Evolutionary conservation across 1,140 invertebrate genomes (phyloP), one percentile per base, ranked within the genome.

Genomic region (Zaprionus tsacasi): DNA sequence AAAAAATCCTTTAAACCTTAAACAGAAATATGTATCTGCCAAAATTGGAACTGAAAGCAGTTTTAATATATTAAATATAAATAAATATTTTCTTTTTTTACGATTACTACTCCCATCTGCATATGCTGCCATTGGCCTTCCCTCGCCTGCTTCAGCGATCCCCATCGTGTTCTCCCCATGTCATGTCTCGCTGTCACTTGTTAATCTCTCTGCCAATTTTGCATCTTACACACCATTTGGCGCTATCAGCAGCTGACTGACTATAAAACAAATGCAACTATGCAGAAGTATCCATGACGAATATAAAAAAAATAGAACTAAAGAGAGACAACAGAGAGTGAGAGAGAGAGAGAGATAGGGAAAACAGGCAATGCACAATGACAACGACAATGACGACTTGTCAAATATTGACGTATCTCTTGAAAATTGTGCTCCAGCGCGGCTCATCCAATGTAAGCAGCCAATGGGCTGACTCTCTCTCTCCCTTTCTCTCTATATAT

Each of bases 321-420:
- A 17, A 36, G 33, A 64, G 38, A 30, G n/a, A n/a, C n/a, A 6
- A 30, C 3, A 6, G 27, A 30, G 27, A 68, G 43, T 2, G 27
- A 3, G 27, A 30, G 27, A 36, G 36, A 59, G 38, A 30, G 27
- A 30, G 3, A 61, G 70, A 55, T 56, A 72, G 72, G 55, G 77
- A 78, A 69, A 70, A 68, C 79, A 64, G 68, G 70, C 60, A 83
- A 78, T 81, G 69, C 72, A 73, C 52, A 82, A 77, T 74, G 73
- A 68, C 65, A 79, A 87, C 70, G 72, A 80, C 86, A 89, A 89
- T 90, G 86, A 89, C 86, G 85, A 89, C 85, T 89, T 90, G 85
- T 91, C 87, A 91, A 91, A 91, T 91, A 91, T 91, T 91, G 87
- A 91, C 87, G 88, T 78, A 91, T 87, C 87, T 91, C 87, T 91